Percentiles rank a stretch among this genome's conserved stretches.
Conservation (phyloP, 2,797 vertebrate species). For the Octomys mimax region DNA sequence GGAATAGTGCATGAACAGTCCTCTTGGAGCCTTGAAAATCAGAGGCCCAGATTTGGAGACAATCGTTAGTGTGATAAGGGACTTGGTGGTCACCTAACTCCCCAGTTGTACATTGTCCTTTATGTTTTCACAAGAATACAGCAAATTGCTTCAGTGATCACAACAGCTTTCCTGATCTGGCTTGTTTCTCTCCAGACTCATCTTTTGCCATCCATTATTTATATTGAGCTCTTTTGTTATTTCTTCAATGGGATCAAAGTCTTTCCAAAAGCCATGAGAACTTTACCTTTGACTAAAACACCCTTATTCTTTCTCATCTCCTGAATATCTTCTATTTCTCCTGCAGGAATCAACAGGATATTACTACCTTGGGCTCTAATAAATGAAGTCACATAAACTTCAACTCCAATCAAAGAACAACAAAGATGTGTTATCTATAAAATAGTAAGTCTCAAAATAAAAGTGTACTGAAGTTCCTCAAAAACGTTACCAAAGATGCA, state of each 20-base stretch:
- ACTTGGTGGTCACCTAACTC: not conserved
- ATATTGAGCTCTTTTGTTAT: not conserved
- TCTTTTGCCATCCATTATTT: not conserved
- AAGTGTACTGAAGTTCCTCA: not conserved
- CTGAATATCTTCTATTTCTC: not conserved
- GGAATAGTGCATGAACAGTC: accelerated
- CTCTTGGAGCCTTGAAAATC: not conserved
- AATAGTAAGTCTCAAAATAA: not conserved
- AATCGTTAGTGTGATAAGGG: not conserved
- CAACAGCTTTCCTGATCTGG: not conserved
- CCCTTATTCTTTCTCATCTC: not conserved
- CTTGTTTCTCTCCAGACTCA: not conserved
- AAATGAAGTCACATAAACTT: not conserved
- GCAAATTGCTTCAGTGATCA: not conserved
- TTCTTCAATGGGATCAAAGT: not conserved
- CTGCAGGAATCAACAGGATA: not conserved
- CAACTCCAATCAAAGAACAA: not conserved
- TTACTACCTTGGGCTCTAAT: not conserved
- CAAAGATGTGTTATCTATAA: not conserved
- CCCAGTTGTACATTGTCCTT: not conserved
- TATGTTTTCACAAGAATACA: not conserved
- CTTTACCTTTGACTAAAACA: not conserved
- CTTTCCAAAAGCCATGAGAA: not conserved
- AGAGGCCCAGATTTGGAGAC: not conserved
- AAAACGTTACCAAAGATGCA: not conserved